These are phyloP conservation scores for Gryllus bimaculatus DNA, from an alignment of 1,140 invertebrate genomes.

Conservation along the genomic window DNA sequence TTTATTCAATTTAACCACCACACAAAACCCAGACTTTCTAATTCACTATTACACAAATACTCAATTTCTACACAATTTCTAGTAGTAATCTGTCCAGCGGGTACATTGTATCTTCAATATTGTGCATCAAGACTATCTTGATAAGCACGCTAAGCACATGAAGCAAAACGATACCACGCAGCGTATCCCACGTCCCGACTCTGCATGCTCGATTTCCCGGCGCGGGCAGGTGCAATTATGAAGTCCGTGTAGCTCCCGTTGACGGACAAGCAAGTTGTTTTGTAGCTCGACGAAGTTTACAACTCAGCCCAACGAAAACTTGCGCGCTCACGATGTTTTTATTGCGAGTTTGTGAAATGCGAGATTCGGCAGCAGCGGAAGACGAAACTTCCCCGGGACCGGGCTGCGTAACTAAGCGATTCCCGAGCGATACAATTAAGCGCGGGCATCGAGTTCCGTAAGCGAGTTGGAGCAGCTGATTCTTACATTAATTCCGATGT, in stretches of 20 bases:
- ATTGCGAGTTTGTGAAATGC: not conserved
- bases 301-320: not conserved
- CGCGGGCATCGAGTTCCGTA: not conserved
- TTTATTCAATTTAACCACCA: no score
- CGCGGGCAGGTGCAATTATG: not conserved
- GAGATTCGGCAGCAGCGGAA: not conserved
- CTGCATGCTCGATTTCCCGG: no score
- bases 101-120: no score
- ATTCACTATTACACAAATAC: no score
- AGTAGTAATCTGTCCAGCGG: no score
- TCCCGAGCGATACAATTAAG: not conserved
- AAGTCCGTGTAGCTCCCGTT: not conserved
- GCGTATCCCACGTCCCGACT: no score
- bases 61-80: no score
- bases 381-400: not conserved
- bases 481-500: not conserved
- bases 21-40: no score
- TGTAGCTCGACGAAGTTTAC: not conserved
- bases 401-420: not conserved
- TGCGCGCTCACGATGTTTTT: not conserved
- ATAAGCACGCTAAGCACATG: no score
- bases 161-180: no score
- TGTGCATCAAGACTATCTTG: no score
- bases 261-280: not conserved
- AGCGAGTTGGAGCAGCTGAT: not conserved